phyloP scores from a whole-genome alignment of 2,888 invertebrate genomes.

The Atherix ibis region DNA sequence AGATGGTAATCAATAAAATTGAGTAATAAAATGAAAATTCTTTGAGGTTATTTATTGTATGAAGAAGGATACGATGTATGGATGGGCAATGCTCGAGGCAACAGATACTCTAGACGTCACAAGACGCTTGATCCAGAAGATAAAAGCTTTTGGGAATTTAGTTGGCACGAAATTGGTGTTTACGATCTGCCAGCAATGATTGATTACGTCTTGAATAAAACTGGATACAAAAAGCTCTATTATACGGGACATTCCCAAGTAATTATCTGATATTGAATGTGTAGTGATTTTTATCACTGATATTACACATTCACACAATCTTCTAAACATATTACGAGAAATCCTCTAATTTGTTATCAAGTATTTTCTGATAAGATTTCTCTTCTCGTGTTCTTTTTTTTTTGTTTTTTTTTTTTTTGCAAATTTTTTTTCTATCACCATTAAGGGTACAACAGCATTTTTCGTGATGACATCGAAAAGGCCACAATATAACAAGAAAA shows the following conservation, averaged over 20 bases:
- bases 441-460: slow-evolving; percentile 27
- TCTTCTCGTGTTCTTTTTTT: not conserved
- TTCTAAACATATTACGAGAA: too few relatives aligned
- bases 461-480: slow-evolving; percentile 22
- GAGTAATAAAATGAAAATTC: too few relatives aligned
- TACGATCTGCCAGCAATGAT: slow-evolving; percentile 40
- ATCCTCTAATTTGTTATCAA: too few relatives aligned
- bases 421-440: too few relatives aligned
- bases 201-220: slow-evolving; percentile 30
- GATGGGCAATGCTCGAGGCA: slow-evolving; percentile 15
- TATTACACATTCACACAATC: too few relatives aligned
- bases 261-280: too few relatives aligned
- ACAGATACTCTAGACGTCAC: slow-evolving; percentile 12
- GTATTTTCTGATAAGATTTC: too few relatives aligned
- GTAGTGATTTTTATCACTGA: too few relatives aligned
- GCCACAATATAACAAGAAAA: slow-evolving; percentile 28
- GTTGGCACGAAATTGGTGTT: slow-evolving; percentile 38
- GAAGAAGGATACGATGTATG: slow-evolving; percentile 14
- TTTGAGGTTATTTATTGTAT: slow-evolving; percentile 5
- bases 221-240: slow-evolving; percentile 32
- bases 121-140: slow-evolving; percentile 5
- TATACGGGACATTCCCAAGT: slow-evolving; percentile 40
- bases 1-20: not conserved
- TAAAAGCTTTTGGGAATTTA: slow-evolving; percentile 8
- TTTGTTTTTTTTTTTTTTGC: not conserved